These are phyloP conservation scores for Odontophorus gujanensis DNA, from an alignment of 2,113 vertebrate genomes.

Conservation along the genomic window DNA sequence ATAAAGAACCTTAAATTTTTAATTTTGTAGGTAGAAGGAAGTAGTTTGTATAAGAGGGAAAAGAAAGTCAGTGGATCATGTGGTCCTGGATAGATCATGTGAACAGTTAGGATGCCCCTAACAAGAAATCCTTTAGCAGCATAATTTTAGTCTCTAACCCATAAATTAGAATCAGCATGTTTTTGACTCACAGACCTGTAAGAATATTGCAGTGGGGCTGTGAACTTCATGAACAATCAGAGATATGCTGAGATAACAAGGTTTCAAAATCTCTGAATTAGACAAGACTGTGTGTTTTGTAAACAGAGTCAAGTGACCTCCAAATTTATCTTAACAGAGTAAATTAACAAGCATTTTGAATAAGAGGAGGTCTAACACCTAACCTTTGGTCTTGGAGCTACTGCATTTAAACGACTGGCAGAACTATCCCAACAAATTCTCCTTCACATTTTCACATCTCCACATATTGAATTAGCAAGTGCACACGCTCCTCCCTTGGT, in stretches of 20 bases:
- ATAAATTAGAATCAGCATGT: not conserved
- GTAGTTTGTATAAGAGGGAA: not conserved
- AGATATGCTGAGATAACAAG: not conserved
- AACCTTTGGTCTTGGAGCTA: rapidly evolving
- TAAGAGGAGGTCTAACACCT: not conserved
- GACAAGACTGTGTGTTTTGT: not conserved
- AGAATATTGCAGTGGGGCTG: not conserved
- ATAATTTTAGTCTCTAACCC: not conserved
- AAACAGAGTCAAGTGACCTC: not conserved
- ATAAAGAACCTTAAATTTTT: not conserved
- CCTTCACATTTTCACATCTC: not conserved
- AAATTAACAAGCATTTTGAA: not conserved
- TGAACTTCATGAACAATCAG: not conserved
- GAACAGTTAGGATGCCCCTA: not conserved
- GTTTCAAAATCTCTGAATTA: not conserved
- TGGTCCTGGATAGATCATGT: not conserved
- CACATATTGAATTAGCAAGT: not conserved
- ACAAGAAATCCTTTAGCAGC: not conserved
- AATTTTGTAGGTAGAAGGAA: constrained; percentile 17
- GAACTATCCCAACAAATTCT: not conserved
- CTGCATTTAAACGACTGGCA: not conserved
- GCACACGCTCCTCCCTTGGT: not conserved
- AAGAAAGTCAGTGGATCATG: not conserved
- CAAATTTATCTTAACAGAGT: not conserved
- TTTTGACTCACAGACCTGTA: not conserved